Conservation (phyloP, 2,888 invertebrate species). For the Heterodera filipjevi region DNA sequence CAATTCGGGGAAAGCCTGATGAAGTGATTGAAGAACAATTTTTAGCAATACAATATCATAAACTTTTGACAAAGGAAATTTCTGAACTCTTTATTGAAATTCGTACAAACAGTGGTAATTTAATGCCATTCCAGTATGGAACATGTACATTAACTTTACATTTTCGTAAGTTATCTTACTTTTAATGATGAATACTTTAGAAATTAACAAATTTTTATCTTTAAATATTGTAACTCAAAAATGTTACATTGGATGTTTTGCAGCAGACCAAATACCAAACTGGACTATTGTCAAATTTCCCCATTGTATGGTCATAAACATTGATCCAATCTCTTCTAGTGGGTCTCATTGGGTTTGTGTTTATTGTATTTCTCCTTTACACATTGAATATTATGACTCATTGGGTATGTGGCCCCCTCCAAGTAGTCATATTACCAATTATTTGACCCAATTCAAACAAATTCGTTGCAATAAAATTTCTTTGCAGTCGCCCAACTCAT, state of each 20-base stretch:
- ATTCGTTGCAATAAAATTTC: not conserved
- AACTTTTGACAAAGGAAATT: constrained; percentile 22
- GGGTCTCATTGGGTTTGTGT: constrained; percentile 29
- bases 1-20: constrained; percentile 19
- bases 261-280: constrained; percentile 11
- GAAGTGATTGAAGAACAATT: constrained; percentile 30
- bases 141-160: constrained; percentile 30
- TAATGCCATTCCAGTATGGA: constrained; percentile 27
- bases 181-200: constrained; percentile 18
- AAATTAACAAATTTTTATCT: constrained; percentile 17
- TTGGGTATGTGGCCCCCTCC: constrained; percentile 18
- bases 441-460: constrained; percentile 3
- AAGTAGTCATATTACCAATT: not conserved
- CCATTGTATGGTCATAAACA: constrained; percentile 14
- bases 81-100: constrained; percentile 26
- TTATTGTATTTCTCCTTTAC: not conserved
- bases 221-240: not conserved
- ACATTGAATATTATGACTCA: constrained; percentile 33
- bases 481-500: constrained; percentile 14
- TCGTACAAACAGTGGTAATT: constrained; percentile 13
- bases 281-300: not conserved
- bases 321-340: not conserved
- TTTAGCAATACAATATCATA: constrained; percentile 25
- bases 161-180: constrained; percentile 23
- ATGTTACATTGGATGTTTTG: constrained; percentile 16